Conservation (phyloP, 2,888 invertebrate species). For the Megamerina dolium region DNA sequence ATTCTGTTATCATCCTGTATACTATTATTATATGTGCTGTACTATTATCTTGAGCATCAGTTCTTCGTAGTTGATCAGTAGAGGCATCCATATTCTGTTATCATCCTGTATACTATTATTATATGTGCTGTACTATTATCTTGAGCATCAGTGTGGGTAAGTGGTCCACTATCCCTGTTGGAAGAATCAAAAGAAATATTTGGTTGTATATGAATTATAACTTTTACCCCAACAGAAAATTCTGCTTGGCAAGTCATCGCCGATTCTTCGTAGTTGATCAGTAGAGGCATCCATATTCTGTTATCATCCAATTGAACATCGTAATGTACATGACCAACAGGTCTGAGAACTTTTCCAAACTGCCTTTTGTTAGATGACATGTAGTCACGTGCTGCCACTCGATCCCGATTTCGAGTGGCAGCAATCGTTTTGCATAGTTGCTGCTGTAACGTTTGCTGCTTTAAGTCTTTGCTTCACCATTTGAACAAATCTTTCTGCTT, state of each 20-base stretch:
- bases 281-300: not conserved
- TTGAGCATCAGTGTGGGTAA: not conserved
- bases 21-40: too few species aligned
- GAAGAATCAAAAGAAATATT: not conserved
- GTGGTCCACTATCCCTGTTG: not conserved
- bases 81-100: not conserved
- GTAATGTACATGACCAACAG: too few species aligned
- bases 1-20: not conserved
- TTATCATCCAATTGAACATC: constrained; percentile 6
- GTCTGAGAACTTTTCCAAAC: too few species aligned
- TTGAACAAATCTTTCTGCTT: constrained; percentile 16
- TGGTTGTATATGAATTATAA: constrained; percentile 1
- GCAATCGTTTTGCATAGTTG: not conserved
- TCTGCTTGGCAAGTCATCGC: not conserved
- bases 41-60: not conserved
- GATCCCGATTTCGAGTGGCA: not conserved
- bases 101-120: too few species aligned
- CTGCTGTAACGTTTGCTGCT: not conserved
- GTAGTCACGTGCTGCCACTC: not conserved
- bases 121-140: not conserved
- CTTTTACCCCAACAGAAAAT: not conserved
- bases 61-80: not conserved
- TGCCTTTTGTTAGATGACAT: too few species aligned
- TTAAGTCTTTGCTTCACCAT: constrained; percentile 10
- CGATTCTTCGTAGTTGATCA: not conserved